Conservation (phyloP, 2,888 invertebrate genomes). For the Pyrocoelia pectoralis region DNA sequence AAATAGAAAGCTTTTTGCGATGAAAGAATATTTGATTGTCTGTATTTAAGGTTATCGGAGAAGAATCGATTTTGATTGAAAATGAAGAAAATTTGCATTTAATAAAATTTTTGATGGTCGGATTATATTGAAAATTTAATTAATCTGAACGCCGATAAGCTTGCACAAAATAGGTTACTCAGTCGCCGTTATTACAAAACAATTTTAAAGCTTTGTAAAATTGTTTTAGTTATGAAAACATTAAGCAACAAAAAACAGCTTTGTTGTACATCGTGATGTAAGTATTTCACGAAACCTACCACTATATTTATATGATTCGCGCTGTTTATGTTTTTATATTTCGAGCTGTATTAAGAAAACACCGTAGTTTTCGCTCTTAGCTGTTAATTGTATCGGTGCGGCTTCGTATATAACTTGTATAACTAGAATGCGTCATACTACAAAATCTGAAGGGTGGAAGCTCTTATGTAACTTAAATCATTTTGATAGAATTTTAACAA, state of each 20-base stretch:
- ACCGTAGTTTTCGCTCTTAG: too few relatives aligned
- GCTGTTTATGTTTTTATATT: too few relatives aligned
- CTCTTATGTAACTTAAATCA: slow-evolving; percentile 4
- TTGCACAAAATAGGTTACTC: slow-evolving; percentile 3
- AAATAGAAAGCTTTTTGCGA: slow-evolving; percentile 11
- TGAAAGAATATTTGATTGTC: slow-evolving; percentile 10
- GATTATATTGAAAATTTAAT: slow-evolving; percentile 29
- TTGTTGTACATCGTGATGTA: too few relatives aligned
- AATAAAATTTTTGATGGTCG: slow-evolving; percentile 26
- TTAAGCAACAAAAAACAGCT: slow-evolving; percentile 11
- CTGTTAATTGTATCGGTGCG: too few relatives aligned
- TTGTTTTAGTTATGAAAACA: slow-evolving; percentile 17
- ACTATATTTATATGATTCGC: too few relatives aligned
- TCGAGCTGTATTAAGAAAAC: too few relatives aligned
- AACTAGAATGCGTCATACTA: too few relatives aligned
- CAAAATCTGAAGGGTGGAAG: background rate
- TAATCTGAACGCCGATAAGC: slow-evolving; percentile 21
- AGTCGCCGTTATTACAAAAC: slow-evolving; percentile 12
- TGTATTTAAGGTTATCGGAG: slow-evolving; percentile 15
- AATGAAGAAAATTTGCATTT: slow-evolving; percentile 29
- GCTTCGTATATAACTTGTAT: too few relatives aligned
- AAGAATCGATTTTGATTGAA: slow-evolving; percentile 25
- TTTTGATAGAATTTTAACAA: background rate
- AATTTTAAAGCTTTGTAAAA: slow-evolving; percentile 13
- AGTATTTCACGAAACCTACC: too few relatives aligned